Conservation (phyloP, 92 coral and sea anemone species). For the Metridium senile region DNA sequence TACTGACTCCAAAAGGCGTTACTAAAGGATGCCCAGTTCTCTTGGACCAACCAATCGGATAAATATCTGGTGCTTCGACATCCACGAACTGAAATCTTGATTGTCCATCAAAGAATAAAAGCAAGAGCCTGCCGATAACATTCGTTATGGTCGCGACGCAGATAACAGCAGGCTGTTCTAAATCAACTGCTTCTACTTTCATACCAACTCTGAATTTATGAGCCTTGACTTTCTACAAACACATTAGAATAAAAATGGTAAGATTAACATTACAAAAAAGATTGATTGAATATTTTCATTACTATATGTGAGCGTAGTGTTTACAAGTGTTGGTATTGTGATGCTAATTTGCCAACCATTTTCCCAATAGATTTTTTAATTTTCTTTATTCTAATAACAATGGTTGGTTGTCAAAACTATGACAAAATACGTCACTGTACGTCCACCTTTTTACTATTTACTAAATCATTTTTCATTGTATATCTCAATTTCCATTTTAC, state of each 20-base stretch:
- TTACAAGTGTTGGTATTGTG: too few species aligned
- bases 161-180: slow-evolving; percentile 79
- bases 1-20: slow-evolving; percentile 90
- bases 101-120: slow-evolving; percentile 93
- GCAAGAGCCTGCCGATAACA: slow-evolving; percentile 85
- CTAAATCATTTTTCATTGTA: too few species aligned
- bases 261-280: neutral
- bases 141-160: slow-evolving; percentile 94
- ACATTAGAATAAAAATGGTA: neutral
- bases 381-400: too few species aligned
- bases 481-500: too few species aligned
- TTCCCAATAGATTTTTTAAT: too few species aligned
- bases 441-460: too few species aligned
- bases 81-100: slow-evolving; percentile 94
- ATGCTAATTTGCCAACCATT: too few species aligned
- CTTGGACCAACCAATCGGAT: slow-evolving; percentile 93
- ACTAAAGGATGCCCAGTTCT: slow-evolving; percentile 87
- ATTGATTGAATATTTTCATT: neutral
- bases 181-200: slow-evolving; percentile 90
- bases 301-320: too few species aligned
- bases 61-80: slow-evolving; percentile 90
- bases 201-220: slow-evolving; percentile 89
- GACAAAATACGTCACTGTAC: too few species aligned
- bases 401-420: too few species aligned
- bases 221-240: slow-evolving; percentile 69